A percentile compares a stretch with the other conserved stretches of the same genome.
Evolutionary conservation across 2,113 vertebrate species (phyloP).

Genomic region (Pardalotus punctatus): DNA sequence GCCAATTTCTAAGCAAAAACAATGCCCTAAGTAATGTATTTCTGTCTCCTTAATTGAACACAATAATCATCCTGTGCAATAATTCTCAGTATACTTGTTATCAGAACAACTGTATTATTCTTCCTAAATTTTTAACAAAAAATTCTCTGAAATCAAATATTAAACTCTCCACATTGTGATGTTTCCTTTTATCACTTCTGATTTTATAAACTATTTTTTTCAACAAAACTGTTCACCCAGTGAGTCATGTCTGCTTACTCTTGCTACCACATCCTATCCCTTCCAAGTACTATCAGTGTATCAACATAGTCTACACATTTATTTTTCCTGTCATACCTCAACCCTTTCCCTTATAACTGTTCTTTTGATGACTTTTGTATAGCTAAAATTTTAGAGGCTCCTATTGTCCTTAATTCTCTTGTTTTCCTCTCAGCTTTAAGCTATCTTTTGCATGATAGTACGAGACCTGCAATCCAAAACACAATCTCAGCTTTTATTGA

Average conservation of each 20-base stretch:
- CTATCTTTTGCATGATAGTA: not conserved
- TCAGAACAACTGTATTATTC: not conserved
- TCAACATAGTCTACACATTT: not conserved
- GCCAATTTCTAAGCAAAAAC: not conserved
- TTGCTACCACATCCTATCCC: not conserved
- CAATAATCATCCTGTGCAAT: not conserved
- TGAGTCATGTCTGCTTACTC: not conserved
- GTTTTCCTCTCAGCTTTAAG: not conserved
- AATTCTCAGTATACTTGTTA: not conserved
- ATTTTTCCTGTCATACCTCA: not conserved
- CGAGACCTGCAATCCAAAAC: not conserved
- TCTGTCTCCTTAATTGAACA: not conserved
- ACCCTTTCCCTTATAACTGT: not conserved
- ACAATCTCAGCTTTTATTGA: not conserved
- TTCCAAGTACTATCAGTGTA: not conserved
- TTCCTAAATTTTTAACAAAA: not conserved
- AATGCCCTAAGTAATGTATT: not conserved
- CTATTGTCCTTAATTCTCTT: not conserved
- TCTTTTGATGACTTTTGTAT: not conserved
- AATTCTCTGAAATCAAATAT: not conserved
- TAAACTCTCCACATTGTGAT: not conserved
- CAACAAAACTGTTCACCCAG: not conserved
- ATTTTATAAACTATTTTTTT: not conserved
- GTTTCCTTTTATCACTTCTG: not conserved
- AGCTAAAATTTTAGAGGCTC: not conserved